These are phyloP conservation scores for Isaurus tuberculatus DNA, from an alignment of 92 coral and sea anemone species.

Conservation along the genomic window DNA sequence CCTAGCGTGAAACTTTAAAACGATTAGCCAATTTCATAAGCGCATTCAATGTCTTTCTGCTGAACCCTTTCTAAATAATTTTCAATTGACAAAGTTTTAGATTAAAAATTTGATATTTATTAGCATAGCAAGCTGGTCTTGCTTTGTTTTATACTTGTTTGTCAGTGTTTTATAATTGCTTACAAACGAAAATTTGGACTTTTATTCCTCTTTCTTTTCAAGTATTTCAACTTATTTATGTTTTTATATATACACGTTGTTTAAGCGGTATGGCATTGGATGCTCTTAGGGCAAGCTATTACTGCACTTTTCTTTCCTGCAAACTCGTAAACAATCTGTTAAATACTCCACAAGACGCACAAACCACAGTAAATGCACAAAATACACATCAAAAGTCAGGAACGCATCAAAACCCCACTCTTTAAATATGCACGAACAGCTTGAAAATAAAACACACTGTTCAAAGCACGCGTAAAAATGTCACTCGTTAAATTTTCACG, in stretches of 20 bases:
- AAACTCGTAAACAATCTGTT: neutral
- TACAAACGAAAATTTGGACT: neutral
- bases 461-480: neutral
- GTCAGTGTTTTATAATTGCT: neutral
- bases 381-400: neutral
- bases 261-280: conserved; percentile 40
- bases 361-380: conserved; percentile 14
- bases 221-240: neutral
- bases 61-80: neutral
- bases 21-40: too few relatives aligned
- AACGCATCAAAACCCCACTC: neutral
- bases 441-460: too few relatives aligned
- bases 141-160: neutral
- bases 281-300: neutral
- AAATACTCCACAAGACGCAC: conserved; percentile 5
- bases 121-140: conserved; percentile 44
- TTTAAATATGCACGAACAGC: conserved; percentile 17
- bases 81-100: neutral
- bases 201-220: neutral
- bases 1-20: conserved; percentile 9
- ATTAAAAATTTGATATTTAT: neutral
- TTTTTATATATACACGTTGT: neutral
- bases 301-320: neutral
- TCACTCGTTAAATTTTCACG: neutral
- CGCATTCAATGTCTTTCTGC: conserved; percentile 40